Percentiles rank a stretch among this genome's conserved stretches.
These are phyloP conservation scores for Agapornis roseicollis DNA, from an alignment of 2,113 vertebrate genomes.

Conservation along the genomic window DNA sequence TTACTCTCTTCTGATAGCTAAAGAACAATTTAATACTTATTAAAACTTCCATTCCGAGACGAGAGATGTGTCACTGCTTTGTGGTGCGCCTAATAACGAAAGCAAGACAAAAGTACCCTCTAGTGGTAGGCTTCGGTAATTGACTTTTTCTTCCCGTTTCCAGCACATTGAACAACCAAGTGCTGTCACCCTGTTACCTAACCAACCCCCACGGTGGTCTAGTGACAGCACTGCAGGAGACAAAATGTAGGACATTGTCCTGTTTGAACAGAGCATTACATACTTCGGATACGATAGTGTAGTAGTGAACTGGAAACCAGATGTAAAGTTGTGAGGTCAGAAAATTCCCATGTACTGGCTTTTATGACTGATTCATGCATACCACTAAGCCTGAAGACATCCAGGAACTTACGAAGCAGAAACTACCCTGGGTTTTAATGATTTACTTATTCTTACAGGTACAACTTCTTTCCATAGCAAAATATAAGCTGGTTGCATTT, in stretches of 20 bases:
- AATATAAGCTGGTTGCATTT: not conserved
- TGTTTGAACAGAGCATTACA: not conserved
- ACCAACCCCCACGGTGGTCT: rapidly evolving
- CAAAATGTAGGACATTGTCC: not conserved
- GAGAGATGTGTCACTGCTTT: not conserved
- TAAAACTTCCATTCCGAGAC: not conserved
- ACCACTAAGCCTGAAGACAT: not conserved
- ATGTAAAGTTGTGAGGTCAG: not conserved
- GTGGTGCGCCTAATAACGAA: rapidly evolving
- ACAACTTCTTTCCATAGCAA: not conserved
- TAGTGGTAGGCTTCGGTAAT: not conserved
- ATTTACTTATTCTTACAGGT: not conserved
- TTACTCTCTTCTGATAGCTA: not conserved
- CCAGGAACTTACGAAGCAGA: not conserved
- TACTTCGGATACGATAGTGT: rapidly evolving
- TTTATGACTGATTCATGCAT: not conserved
- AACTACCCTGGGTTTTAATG: not conserved
- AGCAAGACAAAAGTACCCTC: not conserved
- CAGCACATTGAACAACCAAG: rapidly evolving
- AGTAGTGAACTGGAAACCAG: not conserved
- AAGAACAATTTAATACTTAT: not conserved
- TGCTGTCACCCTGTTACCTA: not conserved
- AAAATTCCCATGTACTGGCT: not conserved
- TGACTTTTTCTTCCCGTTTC: not conserved
- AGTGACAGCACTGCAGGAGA: not conserved